These are phyloP conservation scores for Lepas anatifera DNA, from an alignment of 2,888 invertebrate genomes.

Conservation along the genomic window DNA sequence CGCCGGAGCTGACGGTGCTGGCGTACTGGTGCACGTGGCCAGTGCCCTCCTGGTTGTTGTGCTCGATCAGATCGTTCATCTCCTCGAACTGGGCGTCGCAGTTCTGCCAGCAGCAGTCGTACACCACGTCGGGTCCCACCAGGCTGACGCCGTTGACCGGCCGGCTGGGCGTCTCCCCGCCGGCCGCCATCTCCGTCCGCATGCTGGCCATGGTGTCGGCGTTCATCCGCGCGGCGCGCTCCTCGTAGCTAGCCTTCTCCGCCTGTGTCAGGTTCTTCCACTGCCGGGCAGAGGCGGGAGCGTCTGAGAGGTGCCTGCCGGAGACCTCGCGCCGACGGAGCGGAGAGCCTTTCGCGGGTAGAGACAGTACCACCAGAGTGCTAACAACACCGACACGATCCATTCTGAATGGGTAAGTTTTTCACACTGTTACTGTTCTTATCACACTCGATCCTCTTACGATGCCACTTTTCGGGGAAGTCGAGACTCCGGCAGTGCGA, in stretches of 20 bases:
- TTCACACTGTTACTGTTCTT: too few species aligned
- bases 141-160: constrained; percentile 35
- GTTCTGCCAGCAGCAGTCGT: constrained; percentile 79
- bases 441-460: too few species aligned
- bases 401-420: too few species aligned
- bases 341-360: too few species aligned
- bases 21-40: constrained; percentile 45
- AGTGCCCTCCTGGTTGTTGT: constrained; percentile 53
- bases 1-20: constrained; percentile 1
- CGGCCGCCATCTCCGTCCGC: neutral
- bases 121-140: constrained; percentile 43
- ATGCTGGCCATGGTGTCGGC: constrained; percentile 50
- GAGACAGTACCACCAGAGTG: too few species aligned
- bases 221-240: constrained; percentile 75
- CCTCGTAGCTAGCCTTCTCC: constrained; percentile 90
- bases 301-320: too few species aligned
- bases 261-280: constrained; percentile 83
- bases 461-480: too few species aligned
- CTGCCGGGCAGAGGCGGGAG: too few species aligned
- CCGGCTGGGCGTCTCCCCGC: constrained; percentile 35
- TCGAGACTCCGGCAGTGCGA: too few species aligned
- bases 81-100: constrained; percentile 93
- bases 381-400: too few species aligned
- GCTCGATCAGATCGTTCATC: constrained; percentile 72
- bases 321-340: too few species aligned